These are phyloP conservation scores for Cremastinae sp. DNA, from an alignment of 2,888 invertebrate genomes.

Conservation along the genomic window DNA sequence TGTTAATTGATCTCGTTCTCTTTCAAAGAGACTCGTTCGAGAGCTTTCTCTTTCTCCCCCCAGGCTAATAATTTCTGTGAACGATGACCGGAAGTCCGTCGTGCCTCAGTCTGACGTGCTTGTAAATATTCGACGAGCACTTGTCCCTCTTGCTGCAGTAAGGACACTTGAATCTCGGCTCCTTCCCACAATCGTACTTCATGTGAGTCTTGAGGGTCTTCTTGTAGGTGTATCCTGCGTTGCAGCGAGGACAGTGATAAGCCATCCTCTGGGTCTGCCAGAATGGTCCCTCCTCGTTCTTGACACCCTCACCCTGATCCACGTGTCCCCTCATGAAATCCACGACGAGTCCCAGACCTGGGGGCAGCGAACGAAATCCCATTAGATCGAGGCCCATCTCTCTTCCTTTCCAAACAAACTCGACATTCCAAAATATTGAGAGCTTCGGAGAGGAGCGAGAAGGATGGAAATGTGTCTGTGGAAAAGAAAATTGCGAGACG, in stretches of 20 bases:
- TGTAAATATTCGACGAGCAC: constrained; percentile 81
- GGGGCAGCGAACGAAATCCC: constrained; percentile 66
- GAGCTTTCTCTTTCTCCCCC: constrained; percentile 7
- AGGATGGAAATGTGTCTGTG: constrained; percentile 10
- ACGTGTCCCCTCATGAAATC: constrained; percentile 68
- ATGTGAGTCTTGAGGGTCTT: constrained; percentile 80
- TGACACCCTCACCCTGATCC: constrained; percentile 63
- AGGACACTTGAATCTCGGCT: constrained; percentile 80
- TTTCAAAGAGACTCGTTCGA: neutral
- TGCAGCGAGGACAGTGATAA: constrained; percentile 79
- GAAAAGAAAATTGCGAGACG: constrained; percentile 1
- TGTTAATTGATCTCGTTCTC: constrained; percentile 5
- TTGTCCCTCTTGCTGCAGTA: constrained; percentile 82
- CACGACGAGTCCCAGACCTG: constrained; percentile 71
- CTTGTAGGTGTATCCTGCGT: constrained; percentile 78
- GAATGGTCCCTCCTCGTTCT: constrained; percentile 68
- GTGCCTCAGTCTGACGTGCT: constrained; percentile 76
- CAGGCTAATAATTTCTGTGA: constrained; percentile 68
- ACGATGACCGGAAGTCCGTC: constrained; percentile 76
- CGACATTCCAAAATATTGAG: too few relatives aligned
- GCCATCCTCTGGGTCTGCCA: constrained; percentile 72
- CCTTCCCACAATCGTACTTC: constrained; percentile 80
- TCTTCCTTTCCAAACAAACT: neutral
- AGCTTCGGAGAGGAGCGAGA: constrained; percentile 6
- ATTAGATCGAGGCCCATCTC: constrained; percentile 38